These are phyloP conservation scores for Papilio helenus DNA, from an alignment of 1,140 invertebrate species.

Conservation along the genomic window DNA sequence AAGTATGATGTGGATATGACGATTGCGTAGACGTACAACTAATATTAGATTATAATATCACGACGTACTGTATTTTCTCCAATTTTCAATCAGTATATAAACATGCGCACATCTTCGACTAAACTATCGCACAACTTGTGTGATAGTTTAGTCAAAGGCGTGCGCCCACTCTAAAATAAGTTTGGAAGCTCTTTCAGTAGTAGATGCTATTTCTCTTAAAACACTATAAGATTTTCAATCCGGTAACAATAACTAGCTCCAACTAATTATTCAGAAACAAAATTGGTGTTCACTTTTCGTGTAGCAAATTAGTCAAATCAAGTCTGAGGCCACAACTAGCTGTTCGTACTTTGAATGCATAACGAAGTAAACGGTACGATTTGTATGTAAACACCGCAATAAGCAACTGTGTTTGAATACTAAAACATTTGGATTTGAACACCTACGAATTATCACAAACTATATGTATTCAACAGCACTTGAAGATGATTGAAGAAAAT, in stretches of 20 bases:
- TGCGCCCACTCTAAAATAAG: too few relatives aligned
- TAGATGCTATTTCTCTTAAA: too few relatives aligned
- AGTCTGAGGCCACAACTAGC: constrained; percentile 13
- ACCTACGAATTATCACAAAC: constrained; percentile 6
- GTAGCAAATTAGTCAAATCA: constrained; percentile 28
- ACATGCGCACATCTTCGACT: too few relatives aligned
- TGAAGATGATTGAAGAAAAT: neutral
- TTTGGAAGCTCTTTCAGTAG: too few relatives aligned
- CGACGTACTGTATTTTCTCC: too few relatives aligned
- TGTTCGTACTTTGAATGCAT: constrained; percentile 17
- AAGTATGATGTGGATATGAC: neutral
- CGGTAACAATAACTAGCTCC: too few relatives aligned
- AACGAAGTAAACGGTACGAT: constrained; percentile 24
- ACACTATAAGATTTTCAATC: too few relatives aligned
- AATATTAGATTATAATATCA: neutral
- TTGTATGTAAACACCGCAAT: constrained; percentile 26
- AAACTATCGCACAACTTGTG: too few relatives aligned
- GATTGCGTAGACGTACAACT: neutral
- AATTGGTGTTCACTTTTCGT: constrained; percentile 12
- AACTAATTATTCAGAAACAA: neutral
- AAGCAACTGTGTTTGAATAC: constrained; percentile 30
- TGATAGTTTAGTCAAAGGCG: too few relatives aligned
- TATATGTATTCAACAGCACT: too few relatives aligned
- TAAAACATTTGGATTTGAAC: constrained; percentile 1
- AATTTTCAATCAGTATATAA: too few relatives aligned